phyloP scores from a whole-genome alignment of 2,888 invertebrate species.

The Lasioglossum figueresi region DNA sequence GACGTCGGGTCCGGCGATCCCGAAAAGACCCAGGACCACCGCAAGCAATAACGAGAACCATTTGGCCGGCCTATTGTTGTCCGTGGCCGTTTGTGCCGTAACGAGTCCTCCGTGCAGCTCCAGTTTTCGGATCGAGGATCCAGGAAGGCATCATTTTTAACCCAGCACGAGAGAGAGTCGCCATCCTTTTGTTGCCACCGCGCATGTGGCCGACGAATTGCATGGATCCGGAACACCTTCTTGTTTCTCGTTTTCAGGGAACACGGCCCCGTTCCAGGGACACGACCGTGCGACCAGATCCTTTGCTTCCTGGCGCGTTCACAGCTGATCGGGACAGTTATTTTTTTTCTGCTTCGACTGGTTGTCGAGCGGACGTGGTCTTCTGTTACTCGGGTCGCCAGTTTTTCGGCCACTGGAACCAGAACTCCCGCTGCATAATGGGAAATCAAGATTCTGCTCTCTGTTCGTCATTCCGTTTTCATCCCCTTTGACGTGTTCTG shows the following conservation, averaged over 20 bases:
- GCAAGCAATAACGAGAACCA: constrained; percentile 77
- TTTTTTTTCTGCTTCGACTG: neutral
- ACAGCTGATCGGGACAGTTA: constrained; percentile 1
- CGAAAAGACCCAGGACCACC: constrained; percentile 60
- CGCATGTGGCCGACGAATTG: constrained; percentile 45
- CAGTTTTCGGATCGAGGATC: constrained; percentile 65
- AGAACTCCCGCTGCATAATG: neutral
- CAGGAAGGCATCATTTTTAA: constrained; percentile 63
- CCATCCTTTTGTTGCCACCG: constrained; percentile 33
- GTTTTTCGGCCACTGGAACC: neutral
- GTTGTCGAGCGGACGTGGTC: neutral
- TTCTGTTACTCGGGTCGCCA: neutral
- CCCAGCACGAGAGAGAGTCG: constrained; percentile 50
- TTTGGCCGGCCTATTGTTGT: constrained; percentile 72
- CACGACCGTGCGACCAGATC: neutral
- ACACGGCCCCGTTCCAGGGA: neutral
- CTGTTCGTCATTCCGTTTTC: too few relatives aligned
- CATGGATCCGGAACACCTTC: constrained; percentile 26
- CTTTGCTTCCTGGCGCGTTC: neutral
- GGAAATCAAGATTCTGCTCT: too few relatives aligned
- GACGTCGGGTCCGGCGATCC: constrained; percentile 32
- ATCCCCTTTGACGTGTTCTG: too few relatives aligned
- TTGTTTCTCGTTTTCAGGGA: constrained; percentile 33
- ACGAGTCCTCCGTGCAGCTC: constrained; percentile 60
- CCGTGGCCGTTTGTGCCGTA: constrained; percentile 28